Evolutionary conservation across 2,888 invertebrate genomes (phyloP), one percentile per base, ranked within the genome.

Genomic region (Heliconius cydno): DNA sequence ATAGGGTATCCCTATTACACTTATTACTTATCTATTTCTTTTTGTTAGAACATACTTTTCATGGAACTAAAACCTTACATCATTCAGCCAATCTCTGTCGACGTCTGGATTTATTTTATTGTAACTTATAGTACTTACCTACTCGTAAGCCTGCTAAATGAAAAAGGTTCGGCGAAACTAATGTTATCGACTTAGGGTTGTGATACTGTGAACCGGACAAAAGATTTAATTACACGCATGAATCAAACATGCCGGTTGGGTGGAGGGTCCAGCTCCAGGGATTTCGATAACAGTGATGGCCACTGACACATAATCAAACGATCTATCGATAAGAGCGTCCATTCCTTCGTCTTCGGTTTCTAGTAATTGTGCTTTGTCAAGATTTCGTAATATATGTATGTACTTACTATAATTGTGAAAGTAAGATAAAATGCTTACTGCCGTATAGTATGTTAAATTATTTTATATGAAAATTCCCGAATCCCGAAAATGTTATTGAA

Each of bases 141-240:
- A 60, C 65, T 65, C 28, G 65, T 88, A 87, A 84, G 86, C 90
- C 75, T 87, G 88, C 90, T 89, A 89, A 91, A 91, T 91, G 88
- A 88, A 88, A 90, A 89, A 89, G 87, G 88, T 88, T 90, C 88
- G 87, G 87, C 87, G 87, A 86, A 85, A 86, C 86, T 90, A 89
- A 89, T 90, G 76, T 73, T 81, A 91, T 90, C 81, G 88, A 88
- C 85, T 85, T 86, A 89, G 91, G 91, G 90, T 89, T 88, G 89
- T 84, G 88, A 85, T 87, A 87, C 86, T 87, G 86, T 86, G 89
- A 88, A 88, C 87, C 90, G 91, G 89, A 94, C 94, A 94, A 95
- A 92, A 94, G 94, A 94, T 93, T 94, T 94, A 94, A 95, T 95
- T 95, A 94, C 92, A 94, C 94, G 94, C 94, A 93, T 94, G 94